These are phyloP conservation scores for Calephelis virginiensis DNA, from an alignment of 1,140 invertebrate species.

Conservation along the genomic window DNA sequence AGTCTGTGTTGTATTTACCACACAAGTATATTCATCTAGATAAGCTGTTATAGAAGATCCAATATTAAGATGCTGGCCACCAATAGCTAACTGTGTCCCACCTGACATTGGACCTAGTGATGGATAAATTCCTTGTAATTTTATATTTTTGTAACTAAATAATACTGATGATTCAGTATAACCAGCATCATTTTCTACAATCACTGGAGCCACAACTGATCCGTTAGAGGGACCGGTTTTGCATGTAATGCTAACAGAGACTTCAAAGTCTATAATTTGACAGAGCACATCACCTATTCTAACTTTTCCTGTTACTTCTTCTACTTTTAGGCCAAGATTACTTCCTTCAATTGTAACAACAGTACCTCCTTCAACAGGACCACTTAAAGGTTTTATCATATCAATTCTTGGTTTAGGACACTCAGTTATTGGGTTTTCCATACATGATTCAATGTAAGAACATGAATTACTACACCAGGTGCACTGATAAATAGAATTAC, in stretches of 20 bases:
- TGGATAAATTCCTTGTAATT: slow-evolving; percentile 89
- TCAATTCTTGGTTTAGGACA: slow-evolving; percentile 96
- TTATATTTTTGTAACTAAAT: slow-evolving; percentile 94
- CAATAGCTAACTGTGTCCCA: slow-evolving; percentile 94
- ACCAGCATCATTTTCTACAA: slow-evolving; percentile 93
- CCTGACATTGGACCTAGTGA: slow-evolving; percentile 94
- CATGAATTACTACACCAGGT: slow-evolving; percentile 95
- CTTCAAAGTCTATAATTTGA: slow-evolving; percentile 92
- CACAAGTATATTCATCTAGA: slow-evolving; percentile 93
- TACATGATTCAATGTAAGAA: slow-evolving; percentile 90
- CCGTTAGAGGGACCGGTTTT: slow-evolving; percentile 87
- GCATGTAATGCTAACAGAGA: slow-evolving; percentile 94
- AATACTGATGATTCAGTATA: slow-evolving; percentile 92
- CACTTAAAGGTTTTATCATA: slow-evolving; percentile 95
- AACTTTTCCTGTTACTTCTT: slow-evolving; percentile 95
- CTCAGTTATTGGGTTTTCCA: slow-evolving; percentile 85
- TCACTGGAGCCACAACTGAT: slow-evolving; percentile 88
- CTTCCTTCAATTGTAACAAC: slow-evolving; percentile 96
- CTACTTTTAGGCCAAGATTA: slow-evolving; percentile 94
- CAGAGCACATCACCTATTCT: slow-evolving; percentile 94
- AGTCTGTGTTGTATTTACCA: slow-evolving; percentile 91
- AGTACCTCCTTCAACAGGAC: slow-evolving; percentile 97
- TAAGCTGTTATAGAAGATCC: slow-evolving; percentile 93
- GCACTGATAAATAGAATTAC: slow-evolving; percentile 92
- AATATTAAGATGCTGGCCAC: slow-evolving; percentile 95